Percentiles rank a stretch among this genome's conserved stretches.
Conservation (phyloP, 2,888 invertebrate genomes). For the Epirrhoe tristata region DNA sequence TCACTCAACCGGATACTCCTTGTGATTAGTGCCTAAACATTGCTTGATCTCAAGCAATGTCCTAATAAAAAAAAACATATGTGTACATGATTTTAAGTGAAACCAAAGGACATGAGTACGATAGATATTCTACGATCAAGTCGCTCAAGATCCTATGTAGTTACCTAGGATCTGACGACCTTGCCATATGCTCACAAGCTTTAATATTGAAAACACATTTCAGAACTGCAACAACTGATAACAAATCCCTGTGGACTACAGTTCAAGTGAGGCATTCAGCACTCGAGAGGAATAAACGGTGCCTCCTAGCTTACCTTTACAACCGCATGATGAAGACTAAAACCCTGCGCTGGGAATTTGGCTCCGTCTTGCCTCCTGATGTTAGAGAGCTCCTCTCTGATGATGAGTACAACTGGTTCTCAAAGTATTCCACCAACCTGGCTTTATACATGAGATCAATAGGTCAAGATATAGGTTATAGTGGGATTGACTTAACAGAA, state of each 20-base stretch:
- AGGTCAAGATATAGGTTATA: conserved; percentile 89
- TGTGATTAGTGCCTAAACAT: no score
- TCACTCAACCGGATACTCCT: no score
- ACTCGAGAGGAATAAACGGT: conserved; percentile 95
- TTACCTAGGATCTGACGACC: no score
- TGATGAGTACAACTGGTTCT: conserved; percentile 95
- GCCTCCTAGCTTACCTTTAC: conserved; percentile 93
- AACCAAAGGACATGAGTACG: no score
- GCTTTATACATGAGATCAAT: conserved; percentile 96
- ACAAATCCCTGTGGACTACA: conserved; percentile 88
- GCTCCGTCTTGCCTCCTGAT: conserved; percentile 95
- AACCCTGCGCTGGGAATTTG: conserved; percentile 98
- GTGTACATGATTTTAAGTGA: no score
- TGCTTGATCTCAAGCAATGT: no score
- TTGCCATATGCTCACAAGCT: no score
- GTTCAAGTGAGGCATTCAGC: conserved; percentile 94
- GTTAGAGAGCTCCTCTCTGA: conserved; percentile 92
- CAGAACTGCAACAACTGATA: conserved; percentile 84
- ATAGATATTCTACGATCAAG: no score
- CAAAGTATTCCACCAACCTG: conserved; percentile 93
- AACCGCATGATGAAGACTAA: conserved; percentile 92
- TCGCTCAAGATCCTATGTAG: no score
- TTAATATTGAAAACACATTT: conserved; percentile 19
- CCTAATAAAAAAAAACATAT: no score
- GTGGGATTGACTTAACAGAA: conserved; percentile 94